phyloP scores from a whole-genome alignment of 2,797 vertebrate genomes.

The Chelon labrosus region DNA sequence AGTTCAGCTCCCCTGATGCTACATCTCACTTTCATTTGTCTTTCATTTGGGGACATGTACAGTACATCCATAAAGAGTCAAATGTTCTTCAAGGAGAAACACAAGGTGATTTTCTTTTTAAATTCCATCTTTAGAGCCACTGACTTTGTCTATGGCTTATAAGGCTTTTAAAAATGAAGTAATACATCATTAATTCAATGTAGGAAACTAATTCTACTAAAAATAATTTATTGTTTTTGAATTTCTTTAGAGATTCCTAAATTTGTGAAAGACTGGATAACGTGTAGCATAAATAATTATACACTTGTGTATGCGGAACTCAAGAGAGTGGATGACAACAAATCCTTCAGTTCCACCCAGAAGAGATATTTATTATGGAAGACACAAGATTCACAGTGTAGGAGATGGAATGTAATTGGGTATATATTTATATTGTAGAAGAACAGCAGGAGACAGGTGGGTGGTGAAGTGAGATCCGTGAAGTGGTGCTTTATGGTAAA shows the following conservation, averaged over 20 bases:
- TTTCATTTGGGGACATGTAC: conserved; percentile 44
- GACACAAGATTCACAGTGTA: background rate
- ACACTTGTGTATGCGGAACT: conserved; percentile 1
- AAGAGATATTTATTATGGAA: conserved; percentile 2
- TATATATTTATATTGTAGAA: background rate
- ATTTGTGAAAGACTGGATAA: background rate
- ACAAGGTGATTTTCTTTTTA: conserved; percentile 28
- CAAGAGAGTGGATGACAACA: background rate
- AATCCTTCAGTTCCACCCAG: background rate
- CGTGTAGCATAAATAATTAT: background rate
- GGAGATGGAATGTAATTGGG: background rate
- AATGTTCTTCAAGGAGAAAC: conserved; percentile 50
- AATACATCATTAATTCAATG: background rate
- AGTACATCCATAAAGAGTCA: conserved; percentile 5
- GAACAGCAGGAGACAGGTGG: background rate
- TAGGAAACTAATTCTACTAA: background rate
- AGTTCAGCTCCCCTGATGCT: conserved; percentile 57
- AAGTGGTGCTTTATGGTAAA: background rate
- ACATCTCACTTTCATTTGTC: conserved; percentile 68
- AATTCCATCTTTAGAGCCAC: conserved; percentile 1
- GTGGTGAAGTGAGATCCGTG: conserved; percentile 9
- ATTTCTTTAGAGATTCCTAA: background rate
- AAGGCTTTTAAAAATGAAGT: background rate
- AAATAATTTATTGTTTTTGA: background rate
- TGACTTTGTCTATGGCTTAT: background rate